Evolutionary conservation across 2,888 invertebrate genomes (phyloP).

Genomic region (Uropetala carovei): DNA sequence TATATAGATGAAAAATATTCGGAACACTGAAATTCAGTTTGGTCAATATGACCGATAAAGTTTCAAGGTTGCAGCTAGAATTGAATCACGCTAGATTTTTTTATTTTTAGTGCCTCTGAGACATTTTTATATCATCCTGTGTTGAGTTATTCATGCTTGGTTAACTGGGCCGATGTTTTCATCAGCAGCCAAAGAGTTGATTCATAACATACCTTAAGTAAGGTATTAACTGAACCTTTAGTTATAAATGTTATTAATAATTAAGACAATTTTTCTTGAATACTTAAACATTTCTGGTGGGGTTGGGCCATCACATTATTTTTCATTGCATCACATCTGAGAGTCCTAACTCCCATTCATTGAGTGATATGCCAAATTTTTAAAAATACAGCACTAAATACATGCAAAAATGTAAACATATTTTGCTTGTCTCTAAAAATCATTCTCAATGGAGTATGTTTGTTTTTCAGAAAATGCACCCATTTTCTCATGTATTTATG

Average conservation of each 20-base stretch:
- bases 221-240: not conserved
- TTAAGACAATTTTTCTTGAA: not conserved
- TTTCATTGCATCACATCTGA: conserved; percentile 11
- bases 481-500: not conserved
- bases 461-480: not conserved
- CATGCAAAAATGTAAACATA: conserved; percentile 4
- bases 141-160: conserved; percentile 15
- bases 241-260: not conserved
- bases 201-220: not conserved
- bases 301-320: conserved; percentile 39
- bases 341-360: conserved; percentile 24
- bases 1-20: conserved; percentile 52
- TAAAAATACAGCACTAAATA: conserved; percentile 22
- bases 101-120: conserved; percentile 16
- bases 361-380: conserved; percentile 43
- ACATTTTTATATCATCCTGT: not conserved
- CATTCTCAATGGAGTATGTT: not conserved
- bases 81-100: conserved; percentile 31
- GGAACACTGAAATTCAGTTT: conserved; percentile 20
- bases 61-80: conserved; percentile 41
- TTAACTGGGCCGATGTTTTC: not conserved
- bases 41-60: conserved; percentile 61
- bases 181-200: not conserved
- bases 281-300: not conserved
- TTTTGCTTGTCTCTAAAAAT: not conserved